A percentile compares a stretch with the other conserved stretches of the same genome.
phyloP scores from a whole-genome alignment of 2,888 invertebrate genomes.

The Mylabris sibirica region DNA sequence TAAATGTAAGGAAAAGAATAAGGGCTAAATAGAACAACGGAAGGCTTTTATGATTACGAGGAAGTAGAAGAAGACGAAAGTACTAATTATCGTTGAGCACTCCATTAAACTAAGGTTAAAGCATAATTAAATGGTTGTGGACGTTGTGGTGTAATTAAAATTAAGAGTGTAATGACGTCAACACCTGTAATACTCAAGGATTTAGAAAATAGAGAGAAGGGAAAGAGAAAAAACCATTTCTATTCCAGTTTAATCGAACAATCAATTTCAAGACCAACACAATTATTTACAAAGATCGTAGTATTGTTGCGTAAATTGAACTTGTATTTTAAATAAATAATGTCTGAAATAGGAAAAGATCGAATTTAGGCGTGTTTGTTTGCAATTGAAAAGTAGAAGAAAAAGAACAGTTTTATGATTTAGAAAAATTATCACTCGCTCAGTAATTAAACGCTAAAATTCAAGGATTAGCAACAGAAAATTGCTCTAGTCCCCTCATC shows the following conservation, averaged over 20 bases:
- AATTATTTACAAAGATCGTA: not conserved
- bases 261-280: not conserved
- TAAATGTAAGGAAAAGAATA: not conserved
- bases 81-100: constrained; percentile 4
- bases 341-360: not conserved
- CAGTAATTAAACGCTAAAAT: too few relatives aligned
- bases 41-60: not conserved
- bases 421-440: too few relatives aligned
- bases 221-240: not conserved
- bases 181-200: not conserved
- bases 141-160: not conserved
- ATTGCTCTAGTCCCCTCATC: too few relatives aligned
- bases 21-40: not conserved
- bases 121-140: constrained; percentile 7
- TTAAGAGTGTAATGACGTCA: not conserved
- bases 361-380: too few relatives aligned
- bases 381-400: too few relatives aligned
- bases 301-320: not conserved
- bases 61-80: not conserved
- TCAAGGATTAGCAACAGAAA: too few relatives aligned
- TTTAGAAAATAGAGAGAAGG: not conserved
- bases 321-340: not conserved
- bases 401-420: too few relatives aligned
- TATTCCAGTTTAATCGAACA: not conserved
- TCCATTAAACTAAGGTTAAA: not conserved